Evolutionary conservation across 2,888 invertebrate genomes (phyloP), one percentile per base, ranked within the genome.

Genomic region (Entomobrya proxima): DNA sequence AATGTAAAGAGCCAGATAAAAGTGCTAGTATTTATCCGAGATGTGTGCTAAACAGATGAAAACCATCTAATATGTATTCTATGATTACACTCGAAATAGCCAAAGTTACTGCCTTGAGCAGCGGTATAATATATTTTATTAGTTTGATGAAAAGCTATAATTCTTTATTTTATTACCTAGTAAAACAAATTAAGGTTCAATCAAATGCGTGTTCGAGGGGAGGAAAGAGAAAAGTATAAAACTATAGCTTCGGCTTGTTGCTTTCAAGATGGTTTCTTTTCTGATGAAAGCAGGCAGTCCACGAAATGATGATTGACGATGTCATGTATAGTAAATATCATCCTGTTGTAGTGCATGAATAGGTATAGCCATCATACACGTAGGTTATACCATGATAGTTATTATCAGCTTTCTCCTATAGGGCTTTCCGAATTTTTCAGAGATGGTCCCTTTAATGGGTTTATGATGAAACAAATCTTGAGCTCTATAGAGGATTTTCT

Each of bases 131-230:
- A 74, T 74, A 32, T 74, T 74, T 74, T 74, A 74, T 50, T 74
- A 30, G 32, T 18, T 18, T 74, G 72, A 74, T 74, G 72, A 74
- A 74, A 47, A 15, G 9, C 47, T 72, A 72, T 72, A 47, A 50
- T 67, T 47, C 35, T 47, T 24, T 37, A 76, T 76, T 76, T 76
- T 76, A 76, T 55, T 55, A 76, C 75, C 24, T 55, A 76, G 55
- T 76, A 76, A 76, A 76, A 37, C 75, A 76, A 76, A 76, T 76
- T 76, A 67, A 67, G 40, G 67, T 67, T 67, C 67, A 67, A 67
- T 67, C 67, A 67, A 67, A 67, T 67, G 11, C 67, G 32, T 67
- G 37, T 40, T 67, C 18, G 13, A 11, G 11, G n/a, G n/a, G n/a
- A 47, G 18, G 21, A 27, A 18, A 15, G 40, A 40, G 40, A 24